Percentiles rank a stretch among this genome's conserved stretches.
These are phyloP conservation scores for Chrysogorgia sp. DNA, from an alignment of 92 coral and sea anemone species.

Conservation along the genomic window DNA sequence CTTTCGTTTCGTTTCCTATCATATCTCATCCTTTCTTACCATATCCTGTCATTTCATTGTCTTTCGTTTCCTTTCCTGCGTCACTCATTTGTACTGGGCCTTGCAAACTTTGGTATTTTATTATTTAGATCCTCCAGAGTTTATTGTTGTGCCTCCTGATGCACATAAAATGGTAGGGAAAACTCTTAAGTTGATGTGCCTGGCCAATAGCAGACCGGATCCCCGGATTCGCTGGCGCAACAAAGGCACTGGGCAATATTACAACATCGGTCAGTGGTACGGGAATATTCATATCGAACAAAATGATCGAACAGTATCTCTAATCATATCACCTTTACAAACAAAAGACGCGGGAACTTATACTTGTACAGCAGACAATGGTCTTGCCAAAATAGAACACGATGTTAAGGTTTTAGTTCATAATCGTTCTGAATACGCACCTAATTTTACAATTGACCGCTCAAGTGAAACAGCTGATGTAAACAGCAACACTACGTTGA, in stretches of 20 bases:
- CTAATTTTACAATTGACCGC: constrained; percentile 59
- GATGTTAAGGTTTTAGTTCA: constrained; percentile 16
- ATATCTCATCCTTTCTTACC: background rate
- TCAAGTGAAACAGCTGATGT: constrained; percentile 64
- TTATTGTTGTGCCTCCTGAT: background rate
- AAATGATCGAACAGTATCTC: constrained; percentile 12
- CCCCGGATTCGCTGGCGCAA: constrained; percentile 10
- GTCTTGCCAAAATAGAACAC: background rate
- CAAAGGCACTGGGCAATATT: background rate
- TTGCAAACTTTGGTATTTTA: background rate
- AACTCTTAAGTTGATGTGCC: constrained; percentile 30
- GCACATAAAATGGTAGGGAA: constrained; percentile 2
- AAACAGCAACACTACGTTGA: constrained; percentile 50
- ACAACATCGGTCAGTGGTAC: background rate
- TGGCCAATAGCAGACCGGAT: constrained; percentile 19
- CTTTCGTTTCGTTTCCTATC: too few relatives aligned
- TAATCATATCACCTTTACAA: constrained; percentile 11
- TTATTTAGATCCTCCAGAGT: constrained; percentile 19
- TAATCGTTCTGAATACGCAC: constrained; percentile 64
- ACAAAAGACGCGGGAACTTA: constrained; percentile 30
- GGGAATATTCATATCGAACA: constrained; percentile 8
- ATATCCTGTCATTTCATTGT: background rate
- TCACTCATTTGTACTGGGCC: too few relatives aligned
- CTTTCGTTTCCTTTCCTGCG: background rate
- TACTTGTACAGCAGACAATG: constrained; percentile 27